These are phyloP conservation scores for Xenopus petersii DNA, from an alignment of 2,797 vertebrate genomes.

Conservation along the genomic window DNA sequence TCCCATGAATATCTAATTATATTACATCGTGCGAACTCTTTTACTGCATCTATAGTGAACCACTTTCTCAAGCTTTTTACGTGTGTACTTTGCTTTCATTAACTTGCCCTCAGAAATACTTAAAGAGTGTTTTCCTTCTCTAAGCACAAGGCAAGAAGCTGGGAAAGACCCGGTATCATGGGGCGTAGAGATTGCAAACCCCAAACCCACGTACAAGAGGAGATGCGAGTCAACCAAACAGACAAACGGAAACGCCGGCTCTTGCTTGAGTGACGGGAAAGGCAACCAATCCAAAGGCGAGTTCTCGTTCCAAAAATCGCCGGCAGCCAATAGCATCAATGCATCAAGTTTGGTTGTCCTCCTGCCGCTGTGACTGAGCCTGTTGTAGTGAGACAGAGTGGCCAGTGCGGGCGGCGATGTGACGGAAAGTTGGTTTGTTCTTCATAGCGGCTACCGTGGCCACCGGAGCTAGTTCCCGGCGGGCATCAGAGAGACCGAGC, in stretches of 20 bases:
- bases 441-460: neutral
- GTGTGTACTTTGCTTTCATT: neutral
- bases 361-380: constrained; percentile 54
- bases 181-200: constrained; percentile 63
- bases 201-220: constrained; percentile 60
- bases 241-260: constrained; percentile 64
- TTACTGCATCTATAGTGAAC: neutral
- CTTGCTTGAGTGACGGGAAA: constrained; percentile 1
- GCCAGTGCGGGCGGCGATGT: constrained; percentile 62
- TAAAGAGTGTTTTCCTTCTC: neutral
- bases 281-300: neutral
- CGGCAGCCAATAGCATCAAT: constrained; percentile 20
- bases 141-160: neutral
- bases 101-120: neutral
- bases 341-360: constrained; percentile 46
- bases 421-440: constrained; percentile 64
- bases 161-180: constrained; percentile 44
- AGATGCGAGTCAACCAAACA: constrained; percentile 66
- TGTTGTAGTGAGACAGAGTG: constrained; percentile 54
- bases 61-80: neutral
- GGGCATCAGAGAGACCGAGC: neutral
- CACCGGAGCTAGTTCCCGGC: neutral
- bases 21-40: constrained; percentile 3
- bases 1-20: constrained; percentile 51
- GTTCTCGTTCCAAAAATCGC: constrained; percentile 28